Base-by-base conservation (phyloP, 2,888 invertebrate genomes). In the Eucera pruinosa region DNA sequence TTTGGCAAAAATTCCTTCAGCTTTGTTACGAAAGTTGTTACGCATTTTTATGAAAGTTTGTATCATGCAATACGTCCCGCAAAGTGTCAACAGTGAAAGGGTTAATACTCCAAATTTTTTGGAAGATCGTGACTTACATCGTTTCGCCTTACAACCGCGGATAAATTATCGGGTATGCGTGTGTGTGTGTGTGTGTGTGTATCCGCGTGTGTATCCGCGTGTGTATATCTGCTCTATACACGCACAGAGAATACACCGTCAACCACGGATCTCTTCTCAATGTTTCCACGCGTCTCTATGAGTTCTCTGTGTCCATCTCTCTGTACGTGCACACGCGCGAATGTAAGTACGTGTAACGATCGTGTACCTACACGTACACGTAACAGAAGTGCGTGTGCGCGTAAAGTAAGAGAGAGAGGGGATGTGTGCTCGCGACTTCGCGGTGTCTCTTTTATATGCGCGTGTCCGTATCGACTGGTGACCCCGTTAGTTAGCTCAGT, bases 401-500 rank as follows among this genome's bases (percentile, higher is more conserved):
- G 48, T 3, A 20, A 2, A 30, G 18, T 25, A 9, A 55, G 6
- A n/a, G 20, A 52, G 15, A 23, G 18, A 33, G 25, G 54, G 54
- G 36, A 18, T 13, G 23, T 33, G n/a, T 41, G 47, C 43, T 57
- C 36, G 30, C 45, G 39, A 43, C 41, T n/a, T 36, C n/a, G 62
- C 50, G n/a, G n/a, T n/a, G 66, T 60, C 78, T 81, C 48, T 55
- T 81, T 78, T 65, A 68, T 66, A 67, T 67, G 81, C 83, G 81
- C 79, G 81, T 80, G 84, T 88, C 82, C 82, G 85, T 87, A 87
- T 87, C 85, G 85, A 87, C 79, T 86, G 86, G 85, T 88, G 88
- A 89, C 87, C 83, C 74, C 80, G 81, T 84, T 85, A 85, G 78
- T 79, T 78, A 71, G 76, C 80, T 76, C 77, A 72, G 81, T 84